Evolutionary conservation across 2,113 vertebrate species (phyloP).

Genomic region (Nerophis ophidion): DNA sequence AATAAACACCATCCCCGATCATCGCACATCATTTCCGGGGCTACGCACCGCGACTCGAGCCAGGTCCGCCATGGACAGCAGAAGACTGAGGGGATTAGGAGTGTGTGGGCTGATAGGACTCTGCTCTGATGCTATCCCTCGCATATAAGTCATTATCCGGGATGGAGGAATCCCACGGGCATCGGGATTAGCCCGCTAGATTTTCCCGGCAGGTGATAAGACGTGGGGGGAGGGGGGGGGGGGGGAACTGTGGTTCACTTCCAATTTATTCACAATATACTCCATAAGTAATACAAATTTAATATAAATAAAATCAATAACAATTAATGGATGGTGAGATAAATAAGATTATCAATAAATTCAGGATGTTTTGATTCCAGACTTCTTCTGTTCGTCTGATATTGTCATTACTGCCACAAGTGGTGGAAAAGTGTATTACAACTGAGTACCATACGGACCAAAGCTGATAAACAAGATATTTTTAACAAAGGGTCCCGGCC

Average conservation of each 20-base stretch:
- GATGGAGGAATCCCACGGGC: constrained; percentile 57
- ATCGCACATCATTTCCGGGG: constrained; percentile 30
- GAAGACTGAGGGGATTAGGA: constrained; percentile 64
- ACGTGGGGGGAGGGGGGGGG: constrained; percentile 38
- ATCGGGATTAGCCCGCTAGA: constrained; percentile 58
- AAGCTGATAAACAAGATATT: no score
- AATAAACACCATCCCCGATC: constrained; percentile 50
- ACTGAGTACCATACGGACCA: no score
- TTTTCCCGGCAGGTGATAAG: constrained; percentile 66
- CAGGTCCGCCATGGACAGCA: constrained; percentile 51
- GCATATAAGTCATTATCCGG: constrained; percentile 64
- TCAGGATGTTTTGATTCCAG: no score
- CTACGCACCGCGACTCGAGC: constrained; percentile 32
- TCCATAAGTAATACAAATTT: no score
- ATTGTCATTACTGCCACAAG: no score
- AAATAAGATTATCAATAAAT: no score
- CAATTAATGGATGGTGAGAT: no score
- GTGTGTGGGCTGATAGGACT: constrained; percentile 60
- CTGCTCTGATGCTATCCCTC: constrained; percentile 62
- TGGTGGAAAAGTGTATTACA: no score
- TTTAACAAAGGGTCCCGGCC: no score
- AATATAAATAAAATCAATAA: no score
- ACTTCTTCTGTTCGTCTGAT: no score
- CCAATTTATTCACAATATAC: no score
- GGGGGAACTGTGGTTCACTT: constrained; percentile 27